phyloP scores from a whole-genome alignment of 2,797 vertebrate species.

The Pseudochirops corinnae region DNA sequence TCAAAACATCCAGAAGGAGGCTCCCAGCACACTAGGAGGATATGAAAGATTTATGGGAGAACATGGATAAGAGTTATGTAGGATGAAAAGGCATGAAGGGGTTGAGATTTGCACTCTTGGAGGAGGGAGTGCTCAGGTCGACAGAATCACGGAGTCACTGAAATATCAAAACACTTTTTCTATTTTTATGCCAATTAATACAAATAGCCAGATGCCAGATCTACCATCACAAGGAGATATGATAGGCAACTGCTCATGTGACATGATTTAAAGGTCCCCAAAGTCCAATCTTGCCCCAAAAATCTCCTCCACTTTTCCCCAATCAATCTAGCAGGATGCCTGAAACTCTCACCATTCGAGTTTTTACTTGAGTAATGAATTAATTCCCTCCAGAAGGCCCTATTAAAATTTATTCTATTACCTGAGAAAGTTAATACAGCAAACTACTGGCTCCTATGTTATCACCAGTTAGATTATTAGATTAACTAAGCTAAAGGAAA shows the following conservation, averaged over 20 bases:
- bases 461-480: neutral
- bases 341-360: neutral
- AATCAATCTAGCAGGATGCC: neutral
- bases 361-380: neutral
- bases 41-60: neutral
- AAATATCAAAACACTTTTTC: neutral
- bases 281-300: neutral
- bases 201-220: neutral
- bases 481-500: neutral
- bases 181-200: neutral
- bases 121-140: neutral
- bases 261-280: neutral
- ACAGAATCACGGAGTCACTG: neutral
- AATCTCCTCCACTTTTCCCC: neutral
- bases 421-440: neutral
- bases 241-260: neutral
- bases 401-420: neutral
- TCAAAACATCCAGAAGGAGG: neutral
- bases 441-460: neutral
- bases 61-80: neutral
- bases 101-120: neutral
- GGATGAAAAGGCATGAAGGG: neutral
- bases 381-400: no score
- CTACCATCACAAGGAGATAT: neutral
- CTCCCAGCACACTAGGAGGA: neutral